phyloP scores from a whole-genome alignment of 2,888 invertebrate genomes.

The Nomada hirtipes region DNA sequence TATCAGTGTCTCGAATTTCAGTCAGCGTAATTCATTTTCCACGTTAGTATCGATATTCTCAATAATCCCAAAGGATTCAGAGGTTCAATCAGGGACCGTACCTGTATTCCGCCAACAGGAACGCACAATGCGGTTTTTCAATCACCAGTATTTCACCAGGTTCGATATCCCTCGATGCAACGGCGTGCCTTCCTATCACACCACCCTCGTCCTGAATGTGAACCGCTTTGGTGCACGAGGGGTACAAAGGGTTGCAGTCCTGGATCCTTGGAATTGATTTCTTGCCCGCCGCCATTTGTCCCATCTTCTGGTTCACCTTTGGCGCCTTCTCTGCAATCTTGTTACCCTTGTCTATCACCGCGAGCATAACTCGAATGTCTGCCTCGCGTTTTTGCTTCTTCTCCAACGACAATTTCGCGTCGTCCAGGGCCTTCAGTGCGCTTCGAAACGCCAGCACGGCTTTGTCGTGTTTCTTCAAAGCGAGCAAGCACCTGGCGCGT shows the following conservation, averaged over 20 bases:
- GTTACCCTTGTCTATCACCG: slow-evolving; percentile 88
- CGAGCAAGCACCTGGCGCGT: slow-evolving; percentile 89
- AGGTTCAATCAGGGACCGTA: slow-evolving; percentile 33
- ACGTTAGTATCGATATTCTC: too few relatives aligned
- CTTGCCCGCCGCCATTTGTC: slow-evolving; percentile 76
- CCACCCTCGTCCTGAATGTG: slow-evolving; percentile 87
- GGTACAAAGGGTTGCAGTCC: slow-evolving; percentile 85
- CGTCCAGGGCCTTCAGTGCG: slow-evolving; percentile 89
- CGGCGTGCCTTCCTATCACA: slow-evolving; percentile 90
- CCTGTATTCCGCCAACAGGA: slow-evolving; percentile 88
- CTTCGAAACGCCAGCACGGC: slow-evolving; percentile 89
- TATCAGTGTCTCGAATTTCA: too few relatives aligned
- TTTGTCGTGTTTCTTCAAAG: slow-evolving; percentile 88
- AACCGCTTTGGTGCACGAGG: slow-evolving; percentile 88
- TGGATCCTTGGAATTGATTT: slow-evolving; percentile 80
- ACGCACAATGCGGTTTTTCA: slow-evolving; percentile 90
- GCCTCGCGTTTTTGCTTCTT: slow-evolving; percentile 87
- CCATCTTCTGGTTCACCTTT: slow-evolving; percentile 12
- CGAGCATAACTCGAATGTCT: slow-evolving; percentile 90
- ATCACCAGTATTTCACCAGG: slow-evolving; percentile 90
- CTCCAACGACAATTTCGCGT: slow-evolving; percentile 87
- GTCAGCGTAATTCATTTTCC: too few relatives aligned
- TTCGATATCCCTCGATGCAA: slow-evolving; percentile 88
- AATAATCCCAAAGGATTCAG: too few relatives aligned
- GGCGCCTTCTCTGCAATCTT: slow-evolving; percentile 71